A percentile compares a stretch with the other conserved stretches of the same genome.
Evolutionary conservation across 2,888 invertebrate genomes (phyloP).

Genomic region (Andrena haemorrhoa): DNA sequence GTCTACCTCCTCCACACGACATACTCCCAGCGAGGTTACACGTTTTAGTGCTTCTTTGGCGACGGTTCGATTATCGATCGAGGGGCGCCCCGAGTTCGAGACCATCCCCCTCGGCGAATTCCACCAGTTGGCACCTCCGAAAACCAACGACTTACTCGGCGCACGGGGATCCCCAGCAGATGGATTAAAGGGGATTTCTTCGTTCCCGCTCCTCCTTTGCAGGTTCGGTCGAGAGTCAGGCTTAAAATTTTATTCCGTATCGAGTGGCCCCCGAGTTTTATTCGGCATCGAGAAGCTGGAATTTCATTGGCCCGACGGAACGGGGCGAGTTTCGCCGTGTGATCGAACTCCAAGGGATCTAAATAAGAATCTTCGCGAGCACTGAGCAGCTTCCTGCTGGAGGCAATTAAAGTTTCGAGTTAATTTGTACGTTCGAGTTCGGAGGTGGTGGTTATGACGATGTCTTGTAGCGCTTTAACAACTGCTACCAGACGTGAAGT

Average conservation of each 20-base stretch:
- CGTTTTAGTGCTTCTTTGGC: conserved; percentile 55
- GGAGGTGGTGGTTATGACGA: too few species aligned
- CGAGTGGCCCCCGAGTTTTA: background rate
- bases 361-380: conserved; percentile 7
- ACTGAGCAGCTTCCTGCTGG: too few species aligned
- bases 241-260: conserved; percentile 13
- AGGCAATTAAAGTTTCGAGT: too few species aligned
- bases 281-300: background rate
- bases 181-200: conserved; percentile 57
- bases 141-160: conserved; percentile 33
- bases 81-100: conserved; percentile 21
- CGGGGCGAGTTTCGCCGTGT: background rate
- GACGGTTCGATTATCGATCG: conserved; percentile 59
- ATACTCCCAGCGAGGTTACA: conserved; percentile 53
- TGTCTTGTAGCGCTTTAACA: too few species aligned
- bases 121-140: conserved; percentile 20
- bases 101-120: conserved; percentile 17
- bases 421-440: too few species aligned
- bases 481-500: too few species aligned
- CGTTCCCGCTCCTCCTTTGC: background rate
- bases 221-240: background rate
- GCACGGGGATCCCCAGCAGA: conserved; percentile 17
- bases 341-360: background rate
- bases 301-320: background rate
- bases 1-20: background rate